A percentile compares a stretch with the other conserved stretches of the same genome.
Conservation (phyloP, 2,888 invertebrate genomes). For the Cosmia trapezina region DNA sequence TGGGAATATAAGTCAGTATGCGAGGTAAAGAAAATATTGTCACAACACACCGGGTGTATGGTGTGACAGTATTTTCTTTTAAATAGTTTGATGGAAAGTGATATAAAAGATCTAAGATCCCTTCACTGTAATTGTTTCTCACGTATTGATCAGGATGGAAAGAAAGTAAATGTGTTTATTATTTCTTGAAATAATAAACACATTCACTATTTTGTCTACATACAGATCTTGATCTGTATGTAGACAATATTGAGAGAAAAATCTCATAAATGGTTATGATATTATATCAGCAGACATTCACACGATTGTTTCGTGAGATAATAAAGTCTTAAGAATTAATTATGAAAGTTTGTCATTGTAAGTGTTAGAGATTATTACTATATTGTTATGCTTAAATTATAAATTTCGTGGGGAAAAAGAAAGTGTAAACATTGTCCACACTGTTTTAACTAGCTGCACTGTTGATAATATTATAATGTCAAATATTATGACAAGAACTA, state of each 20-base stretch:
- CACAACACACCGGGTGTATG: too few relatives aligned
- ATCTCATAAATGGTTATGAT: constrained; percentile 25
- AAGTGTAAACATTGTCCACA: neutral
- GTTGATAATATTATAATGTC: neutral
- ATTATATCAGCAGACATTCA: constrained; percentile 39
- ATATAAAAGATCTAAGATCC: neutral
- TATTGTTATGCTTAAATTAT: constrained; percentile 6
- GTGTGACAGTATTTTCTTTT: too few relatives aligned
- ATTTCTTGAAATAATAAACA: too few relatives aligned
- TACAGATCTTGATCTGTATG: constrained; percentile 28
- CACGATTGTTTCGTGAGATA: constrained; percentile 47
- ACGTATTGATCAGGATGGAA: constrained; percentile 6
- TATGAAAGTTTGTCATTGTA: constrained; percentile 24
- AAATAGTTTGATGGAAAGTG: too few relatives aligned
- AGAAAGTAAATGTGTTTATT: constrained; percentile 6
- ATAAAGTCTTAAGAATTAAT: constrained; percentile 29
- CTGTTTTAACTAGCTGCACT: neutral
- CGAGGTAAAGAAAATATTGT: too few relatives aligned
- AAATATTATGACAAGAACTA: neutral
- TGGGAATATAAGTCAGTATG: too few relatives aligned
- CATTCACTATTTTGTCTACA: too few relatives aligned
- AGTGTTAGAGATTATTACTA: neutral
- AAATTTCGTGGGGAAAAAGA: neutral
- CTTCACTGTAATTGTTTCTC: neutral
- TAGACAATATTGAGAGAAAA: constrained; percentile 23